Conservation (phyloP, 2,888 invertebrate genomes). For the Xylophagus ater region DNA sequence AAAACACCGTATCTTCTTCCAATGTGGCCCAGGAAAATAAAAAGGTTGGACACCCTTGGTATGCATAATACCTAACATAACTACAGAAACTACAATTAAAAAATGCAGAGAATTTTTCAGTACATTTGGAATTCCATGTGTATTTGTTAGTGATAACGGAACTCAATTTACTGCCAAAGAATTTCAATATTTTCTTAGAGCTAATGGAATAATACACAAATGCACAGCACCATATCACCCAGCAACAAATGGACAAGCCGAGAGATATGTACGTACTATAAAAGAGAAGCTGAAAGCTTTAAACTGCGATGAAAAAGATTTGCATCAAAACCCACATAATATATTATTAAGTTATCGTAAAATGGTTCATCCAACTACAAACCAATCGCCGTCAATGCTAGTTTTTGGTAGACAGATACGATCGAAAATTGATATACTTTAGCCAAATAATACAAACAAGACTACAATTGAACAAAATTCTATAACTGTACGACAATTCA, state of each 20-base stretch:
- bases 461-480: conserved; percentile 1
- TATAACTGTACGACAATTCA: conserved; percentile 7
- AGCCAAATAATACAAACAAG: background rate
- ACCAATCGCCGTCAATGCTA: conserved; percentile 8
- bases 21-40: too few relatives aligned
- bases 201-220: background rate
- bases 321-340: background rate
- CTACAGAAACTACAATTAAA: conserved; percentile 7
- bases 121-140: conserved; percentile 18
- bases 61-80: conserved; percentile 10
- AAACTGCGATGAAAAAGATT: conserved; percentile 1
- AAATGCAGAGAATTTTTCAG: conserved; percentile 19
- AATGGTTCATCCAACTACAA: conserved; percentile 3
- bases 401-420: conserved; percentile 9
- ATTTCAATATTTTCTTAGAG: too few relatives aligned
- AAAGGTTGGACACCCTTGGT: too few relatives aligned
- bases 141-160: conserved; percentile 18
- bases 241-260: conserved; percentile 1
- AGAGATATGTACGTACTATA: background rate
- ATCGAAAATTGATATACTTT: conserved; percentile 1
- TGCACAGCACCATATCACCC: conserved; percentile 1
- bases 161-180: too few relatives aligned
- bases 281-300: conserved; percentile 6
- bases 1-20: too few relatives aligned
- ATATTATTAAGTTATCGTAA: background rate